Evolutionary conservation across 2,113 vertebrate genomes (phyloP).

Genomic region (Scomber colias): DNA sequence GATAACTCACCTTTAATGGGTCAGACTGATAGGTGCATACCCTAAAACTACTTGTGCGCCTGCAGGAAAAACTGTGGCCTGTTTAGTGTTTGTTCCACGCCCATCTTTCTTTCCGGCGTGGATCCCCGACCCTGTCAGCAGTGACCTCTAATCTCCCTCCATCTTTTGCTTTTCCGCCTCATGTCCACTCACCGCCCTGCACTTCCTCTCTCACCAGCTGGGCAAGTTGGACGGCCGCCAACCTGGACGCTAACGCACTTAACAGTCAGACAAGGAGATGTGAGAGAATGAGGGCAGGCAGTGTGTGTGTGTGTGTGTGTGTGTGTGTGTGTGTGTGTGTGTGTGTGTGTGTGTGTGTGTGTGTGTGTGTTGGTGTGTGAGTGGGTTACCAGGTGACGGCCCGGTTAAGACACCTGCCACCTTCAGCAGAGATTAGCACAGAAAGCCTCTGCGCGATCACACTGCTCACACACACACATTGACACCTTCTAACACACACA

Average conservation of each 20-base stretch:
- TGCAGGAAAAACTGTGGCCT: conserved; percentile 45
- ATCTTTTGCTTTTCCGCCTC: conserved; percentile 59
- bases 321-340: conserved; percentile 31
- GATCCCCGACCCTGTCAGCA: conserved; percentile 51
- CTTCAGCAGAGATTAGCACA: conserved; percentile 80
- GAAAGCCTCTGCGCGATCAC: conserved; percentile 58
- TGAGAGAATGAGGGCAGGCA: conserved; percentile 45
- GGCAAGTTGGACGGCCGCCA: conserved; percentile 61
- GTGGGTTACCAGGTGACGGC: conserved; percentile 79
- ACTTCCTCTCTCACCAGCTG: conserved; percentile 49
- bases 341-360: conserved; percentile 26
- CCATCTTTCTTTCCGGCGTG: conserved; percentile 46
- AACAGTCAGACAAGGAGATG: conserved; percentile 48
- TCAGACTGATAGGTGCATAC: conserved; percentile 31
- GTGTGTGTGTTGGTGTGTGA: conserved; percentile 21
- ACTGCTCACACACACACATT: conserved; percentile 21
- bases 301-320: conserved; percentile 24
- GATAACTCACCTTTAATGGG: conserved; percentile 45
- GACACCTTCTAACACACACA: conserved; percentile 30
- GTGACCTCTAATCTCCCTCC: conserved; percentile 72
- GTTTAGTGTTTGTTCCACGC: conserved; percentile 56
- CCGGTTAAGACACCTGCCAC: conserved; percentile 82
- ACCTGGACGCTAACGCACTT: conserved; percentile 50
- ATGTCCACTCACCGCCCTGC: conserved; percentile 42
- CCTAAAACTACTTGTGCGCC: conserved; percentile 20